These are phyloP conservation scores for Machimus rusticus DNA, from an alignment of 2,888 invertebrate genomes.

Conservation along the genomic window DNA sequence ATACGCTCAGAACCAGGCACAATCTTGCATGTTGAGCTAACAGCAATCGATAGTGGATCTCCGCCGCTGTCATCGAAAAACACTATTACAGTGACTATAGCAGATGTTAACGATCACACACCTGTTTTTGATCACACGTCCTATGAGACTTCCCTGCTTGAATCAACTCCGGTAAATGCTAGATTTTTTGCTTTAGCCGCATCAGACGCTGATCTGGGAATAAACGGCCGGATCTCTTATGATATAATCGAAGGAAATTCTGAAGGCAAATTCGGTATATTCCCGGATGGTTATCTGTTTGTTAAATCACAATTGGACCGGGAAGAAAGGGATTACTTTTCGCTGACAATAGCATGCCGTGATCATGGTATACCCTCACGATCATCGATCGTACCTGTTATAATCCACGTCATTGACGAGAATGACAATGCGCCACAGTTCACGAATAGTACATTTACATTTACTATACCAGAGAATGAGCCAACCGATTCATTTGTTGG, in stretches of 20 bases:
- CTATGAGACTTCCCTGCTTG: slow-evolving; percentile 90
- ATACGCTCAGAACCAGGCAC: slow-evolving; percentile 78
- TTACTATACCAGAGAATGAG: slow-evolving; percentile 88
- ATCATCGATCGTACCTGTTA: slow-evolving; percentile 87
- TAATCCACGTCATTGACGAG: slow-evolving; percentile 93
- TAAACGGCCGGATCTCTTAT: slow-evolving; percentile 81
- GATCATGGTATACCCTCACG: slow-evolving; percentile 81
- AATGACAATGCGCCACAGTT: slow-evolving; percentile 96
- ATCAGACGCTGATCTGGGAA: slow-evolving; percentile 84
- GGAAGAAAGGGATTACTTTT: slow-evolving; percentile 91
- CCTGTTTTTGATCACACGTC: slow-evolving; percentile 91
- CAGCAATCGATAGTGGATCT: slow-evolving; percentile 84
- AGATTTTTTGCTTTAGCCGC: slow-evolving; percentile 90
- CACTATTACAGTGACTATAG: slow-evolving; percentile 74
- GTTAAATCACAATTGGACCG: slow-evolving; percentile 86
- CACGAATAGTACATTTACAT: slow-evolving; percentile 87
- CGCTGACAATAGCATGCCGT: slow-evolving; percentile 81
- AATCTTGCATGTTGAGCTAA: slow-evolving; percentile 77
- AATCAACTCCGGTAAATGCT: slow-evolving; percentile 90
- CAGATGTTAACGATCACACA: slow-evolving; percentile 94
- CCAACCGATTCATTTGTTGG: slow-evolving; percentile 91
- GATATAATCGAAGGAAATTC: slow-evolving; percentile 85
- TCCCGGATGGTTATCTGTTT: slow-evolving; percentile 93
- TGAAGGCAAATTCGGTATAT: slow-evolving; percentile 89
- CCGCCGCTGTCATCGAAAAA: slow-evolving; percentile 79